Base-by-base conservation (phyloP, 2,888 invertebrate genomes). In the Idaea dimidiata region DNA sequence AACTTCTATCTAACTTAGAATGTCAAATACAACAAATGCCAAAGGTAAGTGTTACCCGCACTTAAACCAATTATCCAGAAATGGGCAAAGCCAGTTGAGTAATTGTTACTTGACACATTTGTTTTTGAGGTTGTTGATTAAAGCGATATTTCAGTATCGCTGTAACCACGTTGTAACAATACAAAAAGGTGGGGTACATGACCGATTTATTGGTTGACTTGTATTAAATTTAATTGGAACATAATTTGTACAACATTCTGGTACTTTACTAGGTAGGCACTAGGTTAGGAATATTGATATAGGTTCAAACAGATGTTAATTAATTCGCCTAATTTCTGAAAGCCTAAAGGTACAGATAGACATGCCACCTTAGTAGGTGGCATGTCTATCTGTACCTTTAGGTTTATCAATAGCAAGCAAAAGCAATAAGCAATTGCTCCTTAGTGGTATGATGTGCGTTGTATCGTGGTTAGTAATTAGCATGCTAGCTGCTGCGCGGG, bases 71-170 rank as follows among this genome's bases (percentile, higher is more conserved):
- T 43, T 43, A 43, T 43, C 64, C 63, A 60, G 32, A 16, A 17
- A 31, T 17, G 57, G 58, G 33, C 57, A 58, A 59, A 65, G 58
- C 32, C 55, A 16, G 54, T 57, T 58, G 17, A 63, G 61, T 61
- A 62, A 62, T 61, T 59, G 59, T 59, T 62, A 64, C 63, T 64
- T 68, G 67, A 67, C 69, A 66, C 65, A 59, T 62, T 58, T 54
- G 64, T 54, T 64, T 60, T 14, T 56, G 31, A 43, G 43, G 14
- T 43, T 14, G 43, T 43, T 43, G 43, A 43, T 43, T 43, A 43
- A 10, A 43, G 8, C 18, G 6, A 31, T 57, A 57, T 57, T 16
- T 57, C 18, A 24, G 18, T 57, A 57, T 57, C 16, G 18, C 6
- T 57, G n/a, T 57, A 57, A 57, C 31, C 7, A 57, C 31, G 18